Percentiles rank a stretch among this genome's conserved stretches.
Evolutionary conservation across 2,888 invertebrate genomes (phyloP).

Genomic region (Tinea trinotella): DNA sequence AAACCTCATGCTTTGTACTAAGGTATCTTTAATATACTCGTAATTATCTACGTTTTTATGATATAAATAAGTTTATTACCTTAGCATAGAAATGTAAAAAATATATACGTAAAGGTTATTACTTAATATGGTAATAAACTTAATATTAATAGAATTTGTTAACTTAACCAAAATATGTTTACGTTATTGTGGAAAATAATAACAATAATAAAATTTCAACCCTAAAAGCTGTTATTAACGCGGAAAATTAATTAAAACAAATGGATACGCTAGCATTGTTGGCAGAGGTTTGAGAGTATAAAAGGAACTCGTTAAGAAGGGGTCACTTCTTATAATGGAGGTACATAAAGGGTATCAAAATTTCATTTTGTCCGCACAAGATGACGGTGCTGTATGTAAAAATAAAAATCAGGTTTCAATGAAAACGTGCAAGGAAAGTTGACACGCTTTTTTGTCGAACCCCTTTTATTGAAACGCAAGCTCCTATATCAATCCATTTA

Average conservation of each 20-base stretch:
- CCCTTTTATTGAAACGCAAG: conserved; percentile 32
- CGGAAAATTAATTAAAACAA: conserved; percentile 39
- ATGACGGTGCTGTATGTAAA: conserved; percentile 35
- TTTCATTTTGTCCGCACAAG: conserved; percentile 39
- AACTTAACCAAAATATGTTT: neutral
- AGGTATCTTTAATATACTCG: too few relatives aligned
- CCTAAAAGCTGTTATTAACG: conserved; percentile 24
- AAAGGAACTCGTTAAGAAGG: conserved; percentile 51
- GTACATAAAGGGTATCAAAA: conserved; percentile 47
- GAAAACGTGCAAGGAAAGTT: conserved; percentile 35
- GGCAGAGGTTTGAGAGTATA: conserved; percentile 40
- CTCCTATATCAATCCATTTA: conserved; percentile 26
- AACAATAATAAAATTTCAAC: neutral
- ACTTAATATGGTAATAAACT: neutral
- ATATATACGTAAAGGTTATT: too few relatives aligned
- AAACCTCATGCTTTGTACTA: too few relatives aligned
- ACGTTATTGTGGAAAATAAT: neutral
- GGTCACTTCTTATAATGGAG: conserved; percentile 42
- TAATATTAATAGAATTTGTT: neutral
- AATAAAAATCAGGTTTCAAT: conserved; percentile 17
- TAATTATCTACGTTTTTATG: too few relatives aligned
- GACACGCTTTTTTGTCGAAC: conserved; percentile 34
- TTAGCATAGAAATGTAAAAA: too few relatives aligned
- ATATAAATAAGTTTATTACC: too few relatives aligned
- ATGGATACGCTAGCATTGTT: conserved; percentile 44